A percentile compares a stretch with the other conserved stretches of the same genome.
Conservation (phyloP, 2,888 invertebrate genomes). For the Oscheius sp. region DNA sequence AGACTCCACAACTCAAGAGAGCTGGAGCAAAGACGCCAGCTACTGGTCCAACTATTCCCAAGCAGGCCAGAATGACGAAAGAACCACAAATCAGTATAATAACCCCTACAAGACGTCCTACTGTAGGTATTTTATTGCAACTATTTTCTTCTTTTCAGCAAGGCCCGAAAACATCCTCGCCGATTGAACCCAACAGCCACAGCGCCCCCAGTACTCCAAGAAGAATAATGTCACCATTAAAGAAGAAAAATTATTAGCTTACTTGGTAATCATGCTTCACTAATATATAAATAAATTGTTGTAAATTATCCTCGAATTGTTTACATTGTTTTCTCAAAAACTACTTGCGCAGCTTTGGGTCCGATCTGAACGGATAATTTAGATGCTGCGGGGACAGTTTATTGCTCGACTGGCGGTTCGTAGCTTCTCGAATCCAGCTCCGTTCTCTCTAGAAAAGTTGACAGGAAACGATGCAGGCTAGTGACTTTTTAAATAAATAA, state of each 20-base stretch:
- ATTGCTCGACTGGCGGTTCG: not conserved
- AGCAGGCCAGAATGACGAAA: not conserved
- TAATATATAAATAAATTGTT: not conserved
- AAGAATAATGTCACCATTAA: slow-evolving; percentile 1
- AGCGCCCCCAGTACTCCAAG: not conserved
- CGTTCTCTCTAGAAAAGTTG: slow-evolving; percentile 48
- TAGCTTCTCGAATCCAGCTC: slow-evolving; percentile 12
- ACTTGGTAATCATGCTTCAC: not conserved
- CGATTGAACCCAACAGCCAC: slow-evolving; percentile 1
- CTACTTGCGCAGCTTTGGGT: not conserved
- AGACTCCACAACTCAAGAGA: not conserved
- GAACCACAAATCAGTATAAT: slow-evolving; percentile 13
- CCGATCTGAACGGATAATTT: not conserved
- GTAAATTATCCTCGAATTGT: not conserved
- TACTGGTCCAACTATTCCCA: not conserved
- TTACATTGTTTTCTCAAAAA: no score
- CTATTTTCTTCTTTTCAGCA: not conserved
- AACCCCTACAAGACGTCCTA: not conserved
- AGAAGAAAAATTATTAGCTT: not conserved
- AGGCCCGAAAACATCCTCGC: slow-evolving; percentile 9
- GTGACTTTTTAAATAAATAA: not conserved
- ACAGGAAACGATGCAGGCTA: slow-evolving; percentile 53
- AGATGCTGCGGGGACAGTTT: not conserved
- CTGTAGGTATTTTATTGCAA: not conserved
- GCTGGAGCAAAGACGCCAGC: not conserved